Evolutionary conservation across 2,888 invertebrate genomes (phyloP).

Genomic region (Rapana venosa): DNA sequence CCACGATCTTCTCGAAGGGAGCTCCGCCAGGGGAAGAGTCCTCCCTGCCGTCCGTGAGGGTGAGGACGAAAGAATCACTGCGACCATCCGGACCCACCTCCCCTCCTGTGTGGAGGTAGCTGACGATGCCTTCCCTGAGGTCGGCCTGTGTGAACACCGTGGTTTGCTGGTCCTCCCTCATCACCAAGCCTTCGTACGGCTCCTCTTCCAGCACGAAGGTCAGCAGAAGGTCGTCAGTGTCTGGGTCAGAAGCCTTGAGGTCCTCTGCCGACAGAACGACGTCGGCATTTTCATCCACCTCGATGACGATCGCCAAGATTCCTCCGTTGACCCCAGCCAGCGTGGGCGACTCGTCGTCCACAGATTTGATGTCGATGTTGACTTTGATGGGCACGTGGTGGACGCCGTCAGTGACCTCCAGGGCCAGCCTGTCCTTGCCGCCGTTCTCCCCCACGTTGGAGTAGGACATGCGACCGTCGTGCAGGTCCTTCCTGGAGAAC

Average conservation of each 20-base stretch:
- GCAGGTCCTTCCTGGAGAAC: constrained; percentile 71
- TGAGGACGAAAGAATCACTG: constrained; percentile 72
- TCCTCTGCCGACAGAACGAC: constrained; percentile 61
- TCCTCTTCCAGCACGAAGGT: constrained; percentile 67
- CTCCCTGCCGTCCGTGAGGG: constrained; percentile 68
- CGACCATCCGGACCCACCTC: constrained; percentile 70
- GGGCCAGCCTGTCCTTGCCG: constrained; percentile 68
- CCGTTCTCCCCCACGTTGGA: constrained; percentile 70
- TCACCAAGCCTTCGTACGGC: constrained; percentile 69
- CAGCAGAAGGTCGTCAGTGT: constrained; percentile 69
- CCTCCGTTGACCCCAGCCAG: constrained; percentile 62
- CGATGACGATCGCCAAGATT: constrained; percentile 61
- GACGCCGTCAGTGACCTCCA: constrained; percentile 77
- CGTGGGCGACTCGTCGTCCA: constrained; percentile 73
- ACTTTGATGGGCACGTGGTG: constrained; percentile 74
- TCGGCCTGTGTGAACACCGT: constrained; percentile 74
- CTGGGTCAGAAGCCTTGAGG: constrained; percentile 70
- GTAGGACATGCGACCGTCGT: constrained; percentile 69
- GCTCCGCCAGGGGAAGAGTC: constrained; percentile 64
- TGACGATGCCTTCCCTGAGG: constrained; percentile 64
- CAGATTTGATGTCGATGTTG: constrained; percentile 66
- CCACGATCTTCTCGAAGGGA: constrained; percentile 66
- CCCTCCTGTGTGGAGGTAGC: constrained; percentile 72
- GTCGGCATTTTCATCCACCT: constrained; percentile 69
- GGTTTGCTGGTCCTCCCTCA: constrained; percentile 61